phyloP scores from a whole-genome alignment of 2,797 vertebrate genomes.

The Semaprochilodus insignis region DNA sequence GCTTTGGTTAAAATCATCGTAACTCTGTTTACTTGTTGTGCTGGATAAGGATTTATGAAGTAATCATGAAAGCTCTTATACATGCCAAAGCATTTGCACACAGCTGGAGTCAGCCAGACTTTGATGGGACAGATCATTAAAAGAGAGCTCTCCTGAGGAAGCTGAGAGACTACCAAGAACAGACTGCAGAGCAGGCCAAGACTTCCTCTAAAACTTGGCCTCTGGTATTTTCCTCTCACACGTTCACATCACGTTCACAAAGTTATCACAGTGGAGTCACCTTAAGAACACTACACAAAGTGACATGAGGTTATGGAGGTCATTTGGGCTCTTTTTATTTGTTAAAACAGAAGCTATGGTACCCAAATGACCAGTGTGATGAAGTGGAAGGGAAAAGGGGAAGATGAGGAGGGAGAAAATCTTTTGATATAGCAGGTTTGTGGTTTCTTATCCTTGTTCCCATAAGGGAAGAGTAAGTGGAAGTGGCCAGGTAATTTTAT shows the following conservation, averaged over 20 bases:
- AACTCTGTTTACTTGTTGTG: slow-evolving; percentile 48
- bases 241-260: slow-evolving; percentile 10
- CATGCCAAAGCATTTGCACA: slow-evolving; percentile 54
- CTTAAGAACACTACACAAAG: slow-evolving; percentile 1
- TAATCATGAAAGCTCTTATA: slow-evolving; percentile 42
- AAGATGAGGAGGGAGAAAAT: neutral
- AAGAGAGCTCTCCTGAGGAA: slow-evolving; percentile 40
- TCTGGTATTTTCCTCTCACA: slow-evolving; percentile 38
- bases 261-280: slow-evolving; percentile 36
- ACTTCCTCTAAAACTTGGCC: slow-evolving; percentile 42
- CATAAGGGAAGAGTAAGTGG: slow-evolving; percentile 15
- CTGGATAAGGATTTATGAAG: slow-evolving; percentile 51
- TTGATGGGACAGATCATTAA: slow-evolving; percentile 50
- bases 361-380: neutral
- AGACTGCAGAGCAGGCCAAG: slow-evolving; percentile 30
- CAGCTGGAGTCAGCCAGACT: slow-evolving; percentile 42
- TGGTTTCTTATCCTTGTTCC: slow-evolving; percentile 21
- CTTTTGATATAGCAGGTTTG: slow-evolving; percentile 5
- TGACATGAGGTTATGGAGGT: neutral
- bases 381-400: neutral
- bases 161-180: slow-evolving; percentile 38
- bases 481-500: slow-evolving; percentile 14
- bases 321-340: neutral
- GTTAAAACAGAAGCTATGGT: neutral
- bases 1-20: slow-evolving; percentile 42